Evolutionary conservation across 2,888 invertebrate genomes (phyloP).

Genomic region (Tanytarsus gracilentus): DNA sequence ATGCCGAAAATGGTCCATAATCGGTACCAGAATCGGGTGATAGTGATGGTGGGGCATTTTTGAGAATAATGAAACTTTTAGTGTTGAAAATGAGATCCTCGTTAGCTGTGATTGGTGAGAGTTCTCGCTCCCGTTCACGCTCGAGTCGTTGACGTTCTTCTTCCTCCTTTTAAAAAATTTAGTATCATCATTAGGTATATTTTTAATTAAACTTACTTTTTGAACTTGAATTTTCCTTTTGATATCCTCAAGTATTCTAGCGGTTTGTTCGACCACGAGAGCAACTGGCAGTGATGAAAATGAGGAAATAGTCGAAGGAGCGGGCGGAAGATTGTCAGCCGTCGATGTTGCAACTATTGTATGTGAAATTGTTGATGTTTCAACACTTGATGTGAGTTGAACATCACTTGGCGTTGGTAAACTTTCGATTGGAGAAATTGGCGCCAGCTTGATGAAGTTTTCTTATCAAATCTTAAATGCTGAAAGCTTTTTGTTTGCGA

Average conservation of each 20-base stretch:
- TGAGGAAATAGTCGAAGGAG: not conserved
- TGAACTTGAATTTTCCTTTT: slow-evolving; percentile 23
- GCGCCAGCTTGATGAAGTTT: slow-evolving; percentile 20
- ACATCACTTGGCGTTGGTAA: not conserved
- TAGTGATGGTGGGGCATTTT: not conserved
- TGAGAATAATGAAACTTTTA: slow-evolving; percentile 11
- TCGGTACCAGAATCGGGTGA: slow-evolving; percentile 23
- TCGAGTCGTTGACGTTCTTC: not conserved
- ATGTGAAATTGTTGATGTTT: not conserved
- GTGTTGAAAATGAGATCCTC: not conserved
- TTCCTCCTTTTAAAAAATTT: too few species aligned
- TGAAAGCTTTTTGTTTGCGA: not conserved
- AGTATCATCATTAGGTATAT: too few species aligned
- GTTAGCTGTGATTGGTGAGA: not conserved
- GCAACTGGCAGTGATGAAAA: slow-evolving; percentile 15
- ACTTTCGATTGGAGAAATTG: slow-evolving; percentile 15
- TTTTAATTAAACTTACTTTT: not conserved
- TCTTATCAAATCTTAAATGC: not conserved
- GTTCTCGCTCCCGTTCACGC: not conserved
- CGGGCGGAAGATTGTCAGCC: too few species aligned
- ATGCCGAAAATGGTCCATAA: slow-evolving; percentile 23
- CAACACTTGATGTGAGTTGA: not conserved
- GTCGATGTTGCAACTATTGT: not conserved
- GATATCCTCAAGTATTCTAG: slow-evolving; percentile 23
- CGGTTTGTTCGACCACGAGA: slow-evolving; percentile 18